phyloP scores from a whole-genome alignment of 2,888 invertebrate species.

The Agrochola macilenta region DNA sequence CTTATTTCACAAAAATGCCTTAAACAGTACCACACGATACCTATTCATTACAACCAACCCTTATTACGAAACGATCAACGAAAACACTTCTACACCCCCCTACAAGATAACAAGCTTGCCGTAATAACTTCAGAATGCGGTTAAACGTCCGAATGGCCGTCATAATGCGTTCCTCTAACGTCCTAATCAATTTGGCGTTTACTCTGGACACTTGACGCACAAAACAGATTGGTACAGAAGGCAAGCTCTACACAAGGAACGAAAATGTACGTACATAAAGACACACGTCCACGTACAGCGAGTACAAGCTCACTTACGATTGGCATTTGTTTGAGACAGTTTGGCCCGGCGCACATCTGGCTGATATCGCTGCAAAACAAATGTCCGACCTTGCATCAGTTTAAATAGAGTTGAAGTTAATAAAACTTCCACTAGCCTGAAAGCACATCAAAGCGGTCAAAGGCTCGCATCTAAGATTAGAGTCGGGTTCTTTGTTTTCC shows the following conservation, averaged over 20 bases:
- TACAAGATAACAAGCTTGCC: slow-evolving; percentile 14
- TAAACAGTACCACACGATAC: background rate
- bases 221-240: slow-evolving; percentile 1
- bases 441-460: background rate
- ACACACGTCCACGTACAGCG: background rate
- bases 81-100: background rate
- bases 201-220: slow-evolving; percentile 32
- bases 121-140: slow-evolving; percentile 29
- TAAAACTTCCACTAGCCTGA: background rate
- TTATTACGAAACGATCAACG: slow-evolving; percentile 11
- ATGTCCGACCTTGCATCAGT: background rate
- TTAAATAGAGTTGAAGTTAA: background rate
- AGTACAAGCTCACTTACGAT: background rate
- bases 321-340: background rate
- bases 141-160: slow-evolving; percentile 32
- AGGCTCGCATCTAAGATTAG: too few relatives aligned
- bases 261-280: background rate
- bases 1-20: background rate
- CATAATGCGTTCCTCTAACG: slow-evolving; percentile 48
- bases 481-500: background rate
- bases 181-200: slow-evolving; percentile 61
- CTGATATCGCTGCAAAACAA: background rate
- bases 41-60: background rate
- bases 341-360: background rate
- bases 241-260: background rate